These are phyloP conservation scores for Crotophaga sulcirostris DNA, from an alignment of 2,113 vertebrate species.

Conservation along the genomic window DNA sequence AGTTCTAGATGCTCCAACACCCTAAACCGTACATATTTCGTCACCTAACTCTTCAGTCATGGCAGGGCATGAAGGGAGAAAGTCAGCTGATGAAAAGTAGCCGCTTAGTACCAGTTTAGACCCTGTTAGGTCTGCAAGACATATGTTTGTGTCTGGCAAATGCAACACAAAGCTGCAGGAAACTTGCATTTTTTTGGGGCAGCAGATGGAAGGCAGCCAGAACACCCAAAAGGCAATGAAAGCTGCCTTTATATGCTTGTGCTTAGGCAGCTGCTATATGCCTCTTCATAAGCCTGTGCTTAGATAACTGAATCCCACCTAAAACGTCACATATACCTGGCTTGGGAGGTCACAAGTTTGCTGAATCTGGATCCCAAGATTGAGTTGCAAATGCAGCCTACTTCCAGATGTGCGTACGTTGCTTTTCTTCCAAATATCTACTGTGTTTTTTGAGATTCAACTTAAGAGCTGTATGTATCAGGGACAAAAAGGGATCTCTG, in stretches of 20 bases:
- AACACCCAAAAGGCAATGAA: not conserved
- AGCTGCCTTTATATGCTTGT: not conserved
- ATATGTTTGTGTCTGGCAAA: slow-evolving; percentile 6
- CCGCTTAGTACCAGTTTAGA: not conserved
- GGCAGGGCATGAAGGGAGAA: not conserved
- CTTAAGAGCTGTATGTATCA: not conserved
- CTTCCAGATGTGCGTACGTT: not conserved
- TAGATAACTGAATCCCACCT: not conserved
- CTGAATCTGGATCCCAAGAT: not conserved
- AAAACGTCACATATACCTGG: not conserved
- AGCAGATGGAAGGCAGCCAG: not conserved
- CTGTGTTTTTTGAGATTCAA: not conserved
- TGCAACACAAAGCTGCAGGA: not conserved
- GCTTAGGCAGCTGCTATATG: not conserved
- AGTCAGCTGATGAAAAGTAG: not conserved
- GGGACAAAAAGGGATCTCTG: not conserved
- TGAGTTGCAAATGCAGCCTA: not conserved
- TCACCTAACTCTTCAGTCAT: not conserved
- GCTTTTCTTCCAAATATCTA: not conserved
- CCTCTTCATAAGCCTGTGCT: not conserved
- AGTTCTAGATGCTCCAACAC: not conserved
- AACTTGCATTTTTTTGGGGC: not conserved
- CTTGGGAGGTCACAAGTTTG: not conserved
- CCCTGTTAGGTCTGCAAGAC: not conserved
- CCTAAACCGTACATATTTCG: not conserved